A percentile compares a stretch with the other conserved stretches of the same genome.
phyloP scores from a whole-genome alignment of 2,797 vertebrate genomes.

The Psittacula echo region DNA sequence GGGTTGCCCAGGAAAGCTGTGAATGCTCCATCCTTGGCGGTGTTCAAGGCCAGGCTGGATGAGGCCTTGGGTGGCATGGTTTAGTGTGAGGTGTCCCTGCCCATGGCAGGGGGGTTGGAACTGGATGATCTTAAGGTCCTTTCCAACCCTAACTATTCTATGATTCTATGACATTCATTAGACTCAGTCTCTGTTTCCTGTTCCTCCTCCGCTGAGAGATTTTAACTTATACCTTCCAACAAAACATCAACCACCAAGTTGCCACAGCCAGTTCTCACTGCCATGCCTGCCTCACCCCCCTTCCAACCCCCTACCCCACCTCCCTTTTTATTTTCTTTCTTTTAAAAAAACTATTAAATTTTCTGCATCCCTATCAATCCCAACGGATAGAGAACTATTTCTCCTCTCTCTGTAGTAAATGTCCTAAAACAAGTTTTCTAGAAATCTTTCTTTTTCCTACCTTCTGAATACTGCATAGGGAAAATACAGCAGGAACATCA shows the following conservation, averaged over 20 bases:
- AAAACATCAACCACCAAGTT: background rate
- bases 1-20: too few relatives aligned
- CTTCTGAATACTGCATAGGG: background rate
- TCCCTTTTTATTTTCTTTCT: background rate
- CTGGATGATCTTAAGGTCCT: too few relatives aligned
- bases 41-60: too few relatives aligned
- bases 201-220: background rate
- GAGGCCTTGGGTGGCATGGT: too few relatives aligned
- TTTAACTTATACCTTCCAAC: background rate
- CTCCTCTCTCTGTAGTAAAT: background rate
- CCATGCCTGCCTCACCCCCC: background rate
- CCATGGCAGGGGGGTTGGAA: too few relatives aligned
- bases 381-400: background rate
- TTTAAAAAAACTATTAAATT: background rate
- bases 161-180: too few relatives aligned
- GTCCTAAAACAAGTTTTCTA: background rate
- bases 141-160: too few relatives aligned
- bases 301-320: background rate
- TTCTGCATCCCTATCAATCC: background rate
- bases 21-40: too few relatives aligned
- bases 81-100: too few relatives aligned
- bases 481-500: background rate
- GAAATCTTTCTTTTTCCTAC: background rate
- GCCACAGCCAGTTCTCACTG: background rate
- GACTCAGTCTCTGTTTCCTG: background rate